Percentiles rank a stretch among this genome's conserved stretches.
Conservation (phyloP, 2,113 vertebrate species). For the Sceloporus undulatus region DNA sequence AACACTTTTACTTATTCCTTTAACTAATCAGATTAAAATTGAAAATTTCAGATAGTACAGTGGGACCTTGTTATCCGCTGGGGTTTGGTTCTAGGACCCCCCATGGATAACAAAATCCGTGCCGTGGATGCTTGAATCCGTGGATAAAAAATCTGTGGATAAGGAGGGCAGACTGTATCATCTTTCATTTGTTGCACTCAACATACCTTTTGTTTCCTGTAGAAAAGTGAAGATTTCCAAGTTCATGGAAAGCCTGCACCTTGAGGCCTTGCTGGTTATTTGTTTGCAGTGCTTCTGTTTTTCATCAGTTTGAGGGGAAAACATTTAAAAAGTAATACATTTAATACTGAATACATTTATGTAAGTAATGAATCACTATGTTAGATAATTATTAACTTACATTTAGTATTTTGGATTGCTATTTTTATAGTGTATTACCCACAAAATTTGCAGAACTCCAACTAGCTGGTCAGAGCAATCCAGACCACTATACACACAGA, state of each 20-base stretch:
- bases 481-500: background rate
- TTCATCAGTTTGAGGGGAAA: slow-evolving; percentile 61
- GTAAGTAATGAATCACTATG: background rate
- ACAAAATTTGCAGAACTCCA: background rate
- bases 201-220: slow-evolving; percentile 86
- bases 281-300: slow-evolving; percentile 85
- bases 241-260: slow-evolving; percentile 88
- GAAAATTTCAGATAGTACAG: no score
- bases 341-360: background rate
- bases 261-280: slow-evolving; percentile 82
- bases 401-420: background rate
- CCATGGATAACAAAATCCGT: no score
- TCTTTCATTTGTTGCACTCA: slow-evolving; percentile 21
- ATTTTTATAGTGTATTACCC: background rate
- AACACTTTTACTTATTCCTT: no score
- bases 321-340: background rate
- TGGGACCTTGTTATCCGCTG: no score
- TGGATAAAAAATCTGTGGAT: no score
- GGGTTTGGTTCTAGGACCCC: no score
- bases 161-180: no score
- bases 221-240: slow-evolving; percentile 91
- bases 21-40: no score
- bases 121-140: no score
- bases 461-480: background rate
- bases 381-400: background rate